Conservation (phyloP, 1,140 invertebrate species). For the Cyrtorhinus lividipennis region DNA sequence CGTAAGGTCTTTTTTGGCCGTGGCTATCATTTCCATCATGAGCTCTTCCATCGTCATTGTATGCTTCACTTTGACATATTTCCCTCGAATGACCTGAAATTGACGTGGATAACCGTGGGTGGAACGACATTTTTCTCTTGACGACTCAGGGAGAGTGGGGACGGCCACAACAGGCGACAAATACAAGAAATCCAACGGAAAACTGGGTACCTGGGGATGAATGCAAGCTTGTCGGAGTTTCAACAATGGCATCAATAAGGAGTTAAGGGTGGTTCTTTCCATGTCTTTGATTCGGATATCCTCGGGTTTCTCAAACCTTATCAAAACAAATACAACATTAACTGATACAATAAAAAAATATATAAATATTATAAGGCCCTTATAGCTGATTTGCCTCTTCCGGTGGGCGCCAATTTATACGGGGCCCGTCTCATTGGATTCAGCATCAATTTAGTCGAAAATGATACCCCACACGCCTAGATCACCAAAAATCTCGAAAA, state of each 20-base stretch:
- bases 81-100: conserved; percentile 35
- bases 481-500: too few species aligned
- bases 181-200: background rate
- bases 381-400: too few species aligned
- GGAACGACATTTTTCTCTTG: background rate
- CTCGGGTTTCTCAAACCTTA: too few species aligned
- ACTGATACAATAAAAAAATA: too few species aligned
- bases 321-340: too few species aligned
- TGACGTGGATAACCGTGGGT: too few species aligned
- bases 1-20: conserved; percentile 46
- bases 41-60: conserved; percentile 54
- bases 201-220: conserved; percentile 46
- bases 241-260: conserved; percentile 46
- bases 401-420: too few species aligned
- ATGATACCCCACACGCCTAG: too few species aligned
- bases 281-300: conserved; percentile 22
- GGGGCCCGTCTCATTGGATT: too few species aligned
- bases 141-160: background rate
- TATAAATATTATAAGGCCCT: too few species aligned
- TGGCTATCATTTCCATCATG: conserved; percentile 45
- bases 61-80: conserved; percentile 39
- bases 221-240: conserved; percentile 55
- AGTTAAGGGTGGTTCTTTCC: conserved; percentile 26
- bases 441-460: too few species aligned
- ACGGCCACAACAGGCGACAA: background rate